Conservation (phyloP, 2,797 vertebrate species). For the Tamandua tetradactyla region DNA sequence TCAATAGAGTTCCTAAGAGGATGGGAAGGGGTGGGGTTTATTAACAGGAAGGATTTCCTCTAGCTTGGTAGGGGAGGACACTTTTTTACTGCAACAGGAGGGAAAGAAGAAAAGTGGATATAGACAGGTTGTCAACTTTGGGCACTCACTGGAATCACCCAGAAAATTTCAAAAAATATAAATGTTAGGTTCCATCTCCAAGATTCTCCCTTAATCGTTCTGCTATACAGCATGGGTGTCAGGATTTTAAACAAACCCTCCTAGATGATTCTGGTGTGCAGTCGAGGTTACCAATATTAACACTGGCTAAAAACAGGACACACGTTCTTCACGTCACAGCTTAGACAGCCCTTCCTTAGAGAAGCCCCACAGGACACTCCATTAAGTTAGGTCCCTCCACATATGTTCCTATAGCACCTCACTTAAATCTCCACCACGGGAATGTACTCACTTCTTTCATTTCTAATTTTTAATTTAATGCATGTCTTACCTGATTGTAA, state of each 20-base stretch:
- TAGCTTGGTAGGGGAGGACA: not conserved
- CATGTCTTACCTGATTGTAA: not conserved
- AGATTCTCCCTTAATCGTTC: not conserved
- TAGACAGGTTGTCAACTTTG: not conserved
- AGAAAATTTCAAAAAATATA: not conserved
- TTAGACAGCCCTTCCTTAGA: not conserved
- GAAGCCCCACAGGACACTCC: not conserved
- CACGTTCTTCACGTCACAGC: not conserved
- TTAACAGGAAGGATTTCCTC: not conserved
- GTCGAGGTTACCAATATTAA: not conserved
- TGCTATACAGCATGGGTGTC: rapidly evolving
- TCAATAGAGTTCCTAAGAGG: not conserved
- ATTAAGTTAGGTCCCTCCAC: not conserved
- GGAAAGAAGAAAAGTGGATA: not conserved
- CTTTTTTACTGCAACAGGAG: not conserved
- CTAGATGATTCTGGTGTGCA: not conserved
- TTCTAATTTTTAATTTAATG: not conserved
- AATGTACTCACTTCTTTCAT: not conserved
- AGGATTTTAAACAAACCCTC: not conserved
- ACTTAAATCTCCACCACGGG: not conserved
- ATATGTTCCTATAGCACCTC: not conserved
- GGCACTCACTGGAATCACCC: not conserved
- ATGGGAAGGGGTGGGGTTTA: not conserved
- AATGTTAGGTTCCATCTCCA: not conserved
- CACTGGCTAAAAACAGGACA: not conserved